These are phyloP conservation scores for Phenganax subtilis DNA, from an alignment of 92 coral and sea anemone genomes.

Conservation along the genomic window DNA sequence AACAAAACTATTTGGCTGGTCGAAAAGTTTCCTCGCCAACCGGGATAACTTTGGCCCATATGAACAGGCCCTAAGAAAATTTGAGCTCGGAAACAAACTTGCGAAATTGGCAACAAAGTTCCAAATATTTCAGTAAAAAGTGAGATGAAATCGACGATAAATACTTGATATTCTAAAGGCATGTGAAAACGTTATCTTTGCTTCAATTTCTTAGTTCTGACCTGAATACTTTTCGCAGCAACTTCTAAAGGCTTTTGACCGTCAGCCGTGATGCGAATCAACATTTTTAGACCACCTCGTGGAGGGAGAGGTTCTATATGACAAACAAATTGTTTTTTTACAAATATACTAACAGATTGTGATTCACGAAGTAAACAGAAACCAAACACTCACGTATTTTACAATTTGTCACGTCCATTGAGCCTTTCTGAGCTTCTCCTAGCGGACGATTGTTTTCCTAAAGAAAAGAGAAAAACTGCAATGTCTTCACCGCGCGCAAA, in stretches of 20 bases:
- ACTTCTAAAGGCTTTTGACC: slow-evolving; percentile 74
- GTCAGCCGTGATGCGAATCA: slow-evolving; percentile 62
- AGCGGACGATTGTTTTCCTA: slow-evolving; percentile 32
- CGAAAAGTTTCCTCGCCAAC: too few relatives aligned
- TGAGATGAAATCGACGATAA: too few relatives aligned
- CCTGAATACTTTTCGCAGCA: slow-evolving; percentile 60
- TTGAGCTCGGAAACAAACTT: too few relatives aligned
- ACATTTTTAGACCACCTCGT: slow-evolving; percentile 64
- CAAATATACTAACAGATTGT: neutral
- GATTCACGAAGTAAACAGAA: neutral
- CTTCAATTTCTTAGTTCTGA: neutral
- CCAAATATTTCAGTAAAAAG: too few relatives aligned
- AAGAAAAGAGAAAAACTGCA: neutral
- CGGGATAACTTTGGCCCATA: too few relatives aligned
- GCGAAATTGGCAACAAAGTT: too few relatives aligned
- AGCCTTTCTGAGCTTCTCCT: slow-evolving; percentile 32
- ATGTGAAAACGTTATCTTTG: neutral
- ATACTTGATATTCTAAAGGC: too few relatives aligned
- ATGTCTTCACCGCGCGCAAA: neutral
- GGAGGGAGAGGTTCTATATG: slow-evolving; percentile 60
- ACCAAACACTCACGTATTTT: slow-evolving; percentile 19
- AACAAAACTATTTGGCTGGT: too few relatives aligned
- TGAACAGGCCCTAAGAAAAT: too few relatives aligned
- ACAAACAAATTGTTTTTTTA: neutral
- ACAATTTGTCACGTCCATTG: slow-evolving; percentile 27